phyloP scores from a whole-genome alignment of 2,113 vertebrate genomes.

The Ammodytes dubius region DNA sequence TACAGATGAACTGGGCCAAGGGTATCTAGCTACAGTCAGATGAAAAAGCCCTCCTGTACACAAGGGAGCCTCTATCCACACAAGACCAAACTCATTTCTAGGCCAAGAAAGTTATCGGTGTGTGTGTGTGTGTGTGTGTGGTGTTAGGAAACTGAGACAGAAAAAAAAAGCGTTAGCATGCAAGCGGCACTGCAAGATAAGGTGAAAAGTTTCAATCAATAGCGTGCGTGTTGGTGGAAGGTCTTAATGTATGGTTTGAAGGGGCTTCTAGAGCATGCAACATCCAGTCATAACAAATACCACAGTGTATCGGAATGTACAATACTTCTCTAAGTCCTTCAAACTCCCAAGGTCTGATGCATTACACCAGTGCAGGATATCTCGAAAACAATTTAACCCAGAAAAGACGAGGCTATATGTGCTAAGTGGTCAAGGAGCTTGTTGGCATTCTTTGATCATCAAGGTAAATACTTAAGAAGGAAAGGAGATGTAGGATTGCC shows the following conservation, averaged over 20 bases:
- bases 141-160: conserved; percentile 21
- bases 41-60: conserved; percentile 49
- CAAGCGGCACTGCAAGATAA: background rate
- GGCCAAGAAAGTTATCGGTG: conserved; percentile 63
- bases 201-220: conserved; percentile 35
- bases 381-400: conserved; percentile 3
- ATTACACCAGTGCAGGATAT: conserved; percentile 21
- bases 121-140: background rate
- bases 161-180: conserved; percentile 3
- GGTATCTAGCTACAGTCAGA: conserved; percentile 59
- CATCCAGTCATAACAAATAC: conserved; percentile 35
- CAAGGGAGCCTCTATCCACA: conserved; percentile 64
- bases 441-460: conserved; percentile 12
- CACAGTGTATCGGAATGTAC: conserved; percentile 4
- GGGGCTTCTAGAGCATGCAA: conserved; percentile 36
- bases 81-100: conserved; percentile 57
- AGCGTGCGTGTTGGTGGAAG: conserved; percentile 9
- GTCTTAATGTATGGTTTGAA: conserved; percentile 22
- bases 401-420: conserved; percentile 14
- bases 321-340: conserved; percentile 37
- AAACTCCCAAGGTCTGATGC: conserved; percentile 24
- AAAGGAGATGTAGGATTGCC: background rate
- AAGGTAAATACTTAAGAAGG: conserved; percentile 24
- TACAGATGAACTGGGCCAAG: conserved; percentile 71
- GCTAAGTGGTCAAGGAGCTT: background rate